Evolutionary conservation across 1,140 invertebrate genomes (phyloP).

Genomic region (Drosophila pachea): DNA sequence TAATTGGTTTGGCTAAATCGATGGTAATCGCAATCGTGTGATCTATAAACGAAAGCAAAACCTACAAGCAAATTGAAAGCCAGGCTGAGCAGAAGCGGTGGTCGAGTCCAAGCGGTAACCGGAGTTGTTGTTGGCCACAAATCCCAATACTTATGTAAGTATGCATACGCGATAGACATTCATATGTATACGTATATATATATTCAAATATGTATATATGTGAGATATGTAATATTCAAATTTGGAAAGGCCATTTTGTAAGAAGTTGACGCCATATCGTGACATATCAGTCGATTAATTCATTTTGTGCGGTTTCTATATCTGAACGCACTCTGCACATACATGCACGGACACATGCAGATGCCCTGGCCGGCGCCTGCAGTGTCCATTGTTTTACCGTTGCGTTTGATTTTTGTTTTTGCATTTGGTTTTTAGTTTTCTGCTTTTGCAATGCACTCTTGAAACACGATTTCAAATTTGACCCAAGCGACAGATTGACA

Average conservation of each 20-base stretch:
- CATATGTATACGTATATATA: neutral
- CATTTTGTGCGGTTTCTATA: slow-evolving; percentile 12
- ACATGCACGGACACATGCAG: neutral
- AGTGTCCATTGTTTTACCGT: no score
- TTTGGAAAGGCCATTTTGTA: slow-evolving; percentile 48
- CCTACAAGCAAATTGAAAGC: slow-evolving; percentile 40
- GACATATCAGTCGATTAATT: slow-evolving; percentile 50
- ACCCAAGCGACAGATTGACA: slow-evolving; percentile 43
- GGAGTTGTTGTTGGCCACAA: slow-evolving; percentile 11
- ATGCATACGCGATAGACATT: slow-evolving; percentile 1
- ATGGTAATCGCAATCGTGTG: slow-evolving; percentile 47
- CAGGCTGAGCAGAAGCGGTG: slow-evolving; percentile 15
- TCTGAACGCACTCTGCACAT: slow-evolving; percentile 5
- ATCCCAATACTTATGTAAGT: slow-evolving; percentile 23
- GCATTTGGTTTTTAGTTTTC: slow-evolving; percentile 30
- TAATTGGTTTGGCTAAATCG: slow-evolving; percentile 51
- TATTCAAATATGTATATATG: slow-evolving; percentile 12
- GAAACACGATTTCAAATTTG: slow-evolving; percentile 53
- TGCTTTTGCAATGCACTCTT: slow-evolving; percentile 59
- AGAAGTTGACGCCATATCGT: slow-evolving; percentile 31
- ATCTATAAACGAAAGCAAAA: slow-evolving; percentile 54
- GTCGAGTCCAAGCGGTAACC: slow-evolving; percentile 36
- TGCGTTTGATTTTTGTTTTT: slow-evolving; percentile 7
- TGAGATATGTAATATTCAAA: slow-evolving; percentile 29
- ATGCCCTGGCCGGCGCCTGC: no score